Base-by-base conservation (phyloP, 2,888 invertebrate species). In the Argyresthia albistria region DNA sequence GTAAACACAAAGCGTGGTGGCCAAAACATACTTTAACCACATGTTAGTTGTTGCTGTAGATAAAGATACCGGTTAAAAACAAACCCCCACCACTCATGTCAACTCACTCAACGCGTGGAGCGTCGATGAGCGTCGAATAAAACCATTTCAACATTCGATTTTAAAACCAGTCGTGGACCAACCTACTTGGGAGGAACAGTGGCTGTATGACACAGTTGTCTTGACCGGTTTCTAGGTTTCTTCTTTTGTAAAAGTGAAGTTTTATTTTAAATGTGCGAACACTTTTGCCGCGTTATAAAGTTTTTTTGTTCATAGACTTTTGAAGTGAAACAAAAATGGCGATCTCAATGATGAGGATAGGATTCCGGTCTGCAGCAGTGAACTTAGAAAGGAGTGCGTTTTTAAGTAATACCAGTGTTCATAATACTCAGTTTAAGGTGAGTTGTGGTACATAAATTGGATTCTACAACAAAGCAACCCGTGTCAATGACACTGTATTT, bases 271-370 rank as follows among this genome's bases (percentile, higher is more conserved):
- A 25, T 25, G 25, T 37, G 49, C 35, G 55, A 50, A 15, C 25
- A 25, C 25, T 42, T 50, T 43, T 25, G 50, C 15, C 52, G 52
- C 52, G 52, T 52, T 54, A 49, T 51, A 50, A 4, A 47, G 37
- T 46, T 50, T 52, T 36, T 36, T 46, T 39, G 45, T 54, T 50
- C 14, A 37, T 8, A 11, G n/a, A 46, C 16, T 51, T 25, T 35
- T 16, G 11, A 35, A 39, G 35, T 53, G 57, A 48, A 10, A 42
- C 35, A 51, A 76, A 74, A 63, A 89, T 89, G 89, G 88, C 88
- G 65, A 68, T 82, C 54, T 80, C 88, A 12, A 58, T 88, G 51
- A 69, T 84, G 63, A 74, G 83, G 63, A 65, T 80, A 55, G 84
- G 88, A 62, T 60, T 82, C 52, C 71, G 76, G 60, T 69, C 75